These are phyloP conservation scores for Acridotheres tristis DNA, from an alignment of 2,797 vertebrate species.

Conservation along the genomic window DNA sequence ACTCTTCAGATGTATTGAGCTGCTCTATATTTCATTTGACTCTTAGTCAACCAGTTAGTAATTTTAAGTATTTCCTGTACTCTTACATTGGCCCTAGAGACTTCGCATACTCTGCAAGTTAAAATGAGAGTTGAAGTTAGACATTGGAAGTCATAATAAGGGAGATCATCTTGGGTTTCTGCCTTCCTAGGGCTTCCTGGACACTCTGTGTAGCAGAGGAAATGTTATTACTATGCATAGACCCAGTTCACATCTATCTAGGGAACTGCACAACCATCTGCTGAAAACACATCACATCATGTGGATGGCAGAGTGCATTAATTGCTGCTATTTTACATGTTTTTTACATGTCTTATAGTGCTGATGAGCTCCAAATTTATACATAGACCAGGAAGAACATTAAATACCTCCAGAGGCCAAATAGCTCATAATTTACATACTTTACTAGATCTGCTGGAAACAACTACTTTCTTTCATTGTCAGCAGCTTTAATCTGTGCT, in stretches of 20 bases:
- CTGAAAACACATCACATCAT: neutral
- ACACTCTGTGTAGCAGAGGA: neutral
- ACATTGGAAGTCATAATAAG: neutral
- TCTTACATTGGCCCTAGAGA: neutral
- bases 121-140: neutral
- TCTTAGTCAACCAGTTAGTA: neutral
- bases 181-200: neutral
- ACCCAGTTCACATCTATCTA: neutral
- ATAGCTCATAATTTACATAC: neutral
- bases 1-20: neutral
- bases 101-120: neutral
- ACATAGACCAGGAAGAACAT: neutral
- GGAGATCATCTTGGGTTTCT: neutral
- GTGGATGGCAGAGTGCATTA: neutral
- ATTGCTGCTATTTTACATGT: neutral
- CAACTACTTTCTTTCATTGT: neutral
- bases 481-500: neutral
- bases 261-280: neutral
- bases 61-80: neutral
- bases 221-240: neutral
- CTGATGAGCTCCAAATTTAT: neutral
- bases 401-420: neutral
- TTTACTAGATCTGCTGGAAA: neutral
- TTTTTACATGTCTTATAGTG: neutral
- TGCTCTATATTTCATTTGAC: neutral